Base-by-base conservation (phyloP, 2,113 vertebrate species). In the Thamnaconus septentrionalis region DNA sequence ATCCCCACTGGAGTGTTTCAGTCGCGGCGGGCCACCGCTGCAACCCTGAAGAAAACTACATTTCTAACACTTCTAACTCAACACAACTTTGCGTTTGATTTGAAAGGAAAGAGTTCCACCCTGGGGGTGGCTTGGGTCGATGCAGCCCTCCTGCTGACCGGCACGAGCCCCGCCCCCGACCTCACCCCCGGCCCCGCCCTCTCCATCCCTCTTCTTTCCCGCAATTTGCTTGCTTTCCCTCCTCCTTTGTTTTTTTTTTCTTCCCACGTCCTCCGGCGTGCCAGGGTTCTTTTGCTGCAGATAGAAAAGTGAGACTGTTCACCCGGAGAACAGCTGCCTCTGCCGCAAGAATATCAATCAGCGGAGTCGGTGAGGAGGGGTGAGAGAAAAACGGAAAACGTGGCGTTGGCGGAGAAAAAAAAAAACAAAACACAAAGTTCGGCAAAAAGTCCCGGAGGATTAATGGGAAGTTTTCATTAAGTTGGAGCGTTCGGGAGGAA, bases 381-480 rank as follows among this genome's bases (percentile, higher is more conserved):
- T 49, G 2, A 10, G 48, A 8, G n/a, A 8, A 7, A 49, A 50
- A 50, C 4, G 4, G 1, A 50, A 50, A 50, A 11, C 9, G 10
- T 49, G 45, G 4, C 4, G 5, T 4, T 10, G n/a, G 7, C 1
- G 40, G 8, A 39, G 12, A 48, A 45, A 40, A 47, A 8, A 39
- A 48, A 18, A 8, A 5, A n/a, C n/a, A n/a, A 49, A 54, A 70
- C 77, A 61, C 41, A 73, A 61, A 73, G 31, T 44, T 7, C 39
- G 56, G 65, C 39, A 5, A 31, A 31, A 31, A 1, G 11, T 53
- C 62, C 43, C 46, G 44, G 18, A 10, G 64, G 79, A 2, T 31
- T 56, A 62, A 82, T 73, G 60, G 66, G 82, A 66, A 60, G 43
- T 68, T 56, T 80, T 79, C 58, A 57, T 78, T 74, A 72, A 47